Conservation (phyloP, 2,888 invertebrate genomes). For the Allolobophora icterica region DNA sequence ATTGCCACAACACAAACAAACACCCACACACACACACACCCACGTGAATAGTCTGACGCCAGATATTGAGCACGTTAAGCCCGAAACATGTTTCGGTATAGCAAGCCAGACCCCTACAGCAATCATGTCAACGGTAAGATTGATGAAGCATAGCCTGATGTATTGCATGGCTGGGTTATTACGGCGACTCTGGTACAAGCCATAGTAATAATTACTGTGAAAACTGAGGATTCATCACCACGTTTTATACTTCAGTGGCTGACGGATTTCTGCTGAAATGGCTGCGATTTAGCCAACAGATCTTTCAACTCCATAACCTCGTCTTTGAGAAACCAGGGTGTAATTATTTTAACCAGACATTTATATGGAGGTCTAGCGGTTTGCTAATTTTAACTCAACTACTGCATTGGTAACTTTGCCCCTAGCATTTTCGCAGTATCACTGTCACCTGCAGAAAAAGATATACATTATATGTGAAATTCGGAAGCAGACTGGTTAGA, state of each 20-base stretch:
- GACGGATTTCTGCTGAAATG: background rate
- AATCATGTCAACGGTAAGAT: background rate
- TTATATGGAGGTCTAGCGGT: background rate
- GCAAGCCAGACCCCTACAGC: background rate
- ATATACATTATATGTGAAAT: too few relatives aligned
- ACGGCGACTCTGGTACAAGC: background rate
- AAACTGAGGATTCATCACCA: background rate
- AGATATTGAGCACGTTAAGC: background rate
- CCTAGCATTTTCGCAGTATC: too few relatives aligned
- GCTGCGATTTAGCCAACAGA: background rate
- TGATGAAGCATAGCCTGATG: background rate
- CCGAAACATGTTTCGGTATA: background rate
- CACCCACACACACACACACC: too few relatives aligned
- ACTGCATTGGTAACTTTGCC: too few relatives aligned
- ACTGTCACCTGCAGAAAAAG: too few relatives aligned
- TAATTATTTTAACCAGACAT: background rate
- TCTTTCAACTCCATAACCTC: background rate
- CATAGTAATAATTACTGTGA: background rate
- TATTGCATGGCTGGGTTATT: background rate
- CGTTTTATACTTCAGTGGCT: background rate
- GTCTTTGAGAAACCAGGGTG: background rate
- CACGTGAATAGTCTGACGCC: background rate
- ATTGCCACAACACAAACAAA: background rate
- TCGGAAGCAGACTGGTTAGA: too few relatives aligned
- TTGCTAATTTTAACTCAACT: too few relatives aligned